These are phyloP conservation scores for Muricea muricata DNA, from an alignment of 92 coral and sea anemone species.

Conservation along the genomic window DNA sequence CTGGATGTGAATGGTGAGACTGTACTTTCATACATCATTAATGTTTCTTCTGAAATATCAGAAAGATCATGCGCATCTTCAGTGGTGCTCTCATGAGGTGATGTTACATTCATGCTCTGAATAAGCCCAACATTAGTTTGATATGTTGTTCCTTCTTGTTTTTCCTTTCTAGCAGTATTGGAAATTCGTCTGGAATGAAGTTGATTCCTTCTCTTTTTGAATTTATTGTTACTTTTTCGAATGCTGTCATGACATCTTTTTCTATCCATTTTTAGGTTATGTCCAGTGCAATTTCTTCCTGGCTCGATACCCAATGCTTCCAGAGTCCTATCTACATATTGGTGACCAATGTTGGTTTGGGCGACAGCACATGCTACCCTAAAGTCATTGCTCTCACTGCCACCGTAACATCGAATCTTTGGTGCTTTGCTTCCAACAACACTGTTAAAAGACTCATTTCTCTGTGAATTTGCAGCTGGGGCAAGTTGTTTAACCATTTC, in stretches of 20 bases:
- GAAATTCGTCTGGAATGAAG: slow-evolving; percentile 23
- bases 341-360: slow-evolving; percentile 48
- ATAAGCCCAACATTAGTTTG: slow-evolving; percentile 58
- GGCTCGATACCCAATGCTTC: slow-evolving; percentile 63
- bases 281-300: slow-evolving; percentile 21
- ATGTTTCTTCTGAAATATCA: background rate
- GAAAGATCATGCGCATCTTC: background rate
- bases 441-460: slow-evolving; percentile 57
- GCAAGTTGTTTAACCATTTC: slow-evolving; percentile 8
- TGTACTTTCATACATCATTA: background rate
- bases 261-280: slow-evolving; percentile 48
- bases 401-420: slow-evolving; percentile 40
- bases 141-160: slow-evolving; percentile 49
- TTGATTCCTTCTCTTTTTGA: slow-evolving; percentile 58
- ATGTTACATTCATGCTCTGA: background rate
- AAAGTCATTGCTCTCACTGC: slow-evolving; percentile 59
- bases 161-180: slow-evolving; percentile 44
- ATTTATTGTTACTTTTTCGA: slow-evolving; percentile 42
- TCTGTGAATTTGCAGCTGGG: slow-evolving; percentile 34
- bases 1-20: background rate
- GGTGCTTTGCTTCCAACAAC: slow-evolving; percentile 48
- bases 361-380: slow-evolving; percentile 65
- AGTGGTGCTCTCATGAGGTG: background rate
- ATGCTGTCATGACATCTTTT: slow-evolving; percentile 34
- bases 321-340: slow-evolving; percentile 57